Base-by-base conservation (phyloP, 2,797 vertebrate genomes). In the Botia almorhae region DNA sequence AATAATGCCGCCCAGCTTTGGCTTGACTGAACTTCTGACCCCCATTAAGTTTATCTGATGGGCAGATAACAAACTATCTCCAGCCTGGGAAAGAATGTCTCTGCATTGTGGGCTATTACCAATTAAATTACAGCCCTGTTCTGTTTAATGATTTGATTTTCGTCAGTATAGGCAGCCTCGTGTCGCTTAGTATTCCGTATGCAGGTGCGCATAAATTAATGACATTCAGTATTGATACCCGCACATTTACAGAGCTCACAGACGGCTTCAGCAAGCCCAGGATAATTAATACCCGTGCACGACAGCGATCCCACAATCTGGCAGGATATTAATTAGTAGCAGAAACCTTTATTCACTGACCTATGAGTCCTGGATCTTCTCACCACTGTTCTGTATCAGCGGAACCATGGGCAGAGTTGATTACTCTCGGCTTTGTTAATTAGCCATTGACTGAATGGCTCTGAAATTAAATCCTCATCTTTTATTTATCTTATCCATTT, bases 271-370 rank as follows among this genome's bases (percentile, higher is more conserved):
- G 56, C 74, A 80, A 78, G 76, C 80, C 55, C n/a, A 7, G 80
- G 74, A 78, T 86, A 87, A 89, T 87, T 86, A 87, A 85, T 89
- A 85, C 82, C 72, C 85, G 48, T 36, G 82, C 75, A 48, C 39
- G 72, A 75, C 75, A 75, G 81, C 73, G 70, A 84, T 82, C 85
- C 68, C 61, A 48, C 68, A 74, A 79, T 85, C 81, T 75, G 82
- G 84, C 76, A 84, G 85, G 77, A 78, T 87, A 85, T 87, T 87
- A 88, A 88, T 87, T 88, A 88, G 82, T 84, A 64, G 74, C 71
- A 61, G 79, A 85, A 86, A 84, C 85, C 82, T 87, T 86, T 84
- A 83, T 82, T 78, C 75, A 64, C 64, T 85, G 87, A 88, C 84
- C 86, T 89, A 81, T 55, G 74, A 84, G 84, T 85, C 82, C 75